Evolutionary conservation across 2,797 vertebrate genomes (phyloP), one percentile per base, ranked within the genome.

Genomic region (Lerista edwardsae): DNA sequence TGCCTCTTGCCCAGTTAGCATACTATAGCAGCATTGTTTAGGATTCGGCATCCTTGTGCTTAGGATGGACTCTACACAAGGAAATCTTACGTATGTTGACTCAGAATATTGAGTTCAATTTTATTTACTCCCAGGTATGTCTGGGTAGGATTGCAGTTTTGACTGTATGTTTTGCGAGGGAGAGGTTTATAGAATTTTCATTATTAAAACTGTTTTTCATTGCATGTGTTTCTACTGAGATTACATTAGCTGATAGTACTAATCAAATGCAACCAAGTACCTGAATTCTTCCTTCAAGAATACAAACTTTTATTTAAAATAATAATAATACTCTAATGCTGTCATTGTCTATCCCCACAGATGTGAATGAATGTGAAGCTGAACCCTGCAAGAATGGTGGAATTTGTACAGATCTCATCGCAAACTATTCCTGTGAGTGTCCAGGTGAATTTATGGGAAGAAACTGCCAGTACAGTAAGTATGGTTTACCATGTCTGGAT

Each of bases 371-470:
- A 96, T 99, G 98, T 82, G 98, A 99, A 95, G 95, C 96, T 17
- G 97, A 98, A 68, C 98, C 98, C 0, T 99, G 98, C 95, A 99
- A 97, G 96, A 99, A 99, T 72, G 97, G 98, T n/a, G 98, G 98
- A 64, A 97, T 99, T 91, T 99, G 98, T 93, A 99, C 98, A 68
- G 98, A 99, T 91, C 96, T 97, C 10, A 96, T 98, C 92, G 98
- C 98, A 88, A 99, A 99, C 94, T 99, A 99, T 92, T 99, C 98
- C 84, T 99, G 98, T 80, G 98, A 99, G 90, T 99, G 98, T 87
- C 98, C 98, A 1, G 98, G 98, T 1, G 98, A 99, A 96, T 99
- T 98, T 96, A 99, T 99, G 98, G 98, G 98, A 89, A 97, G 97
- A 91, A 98, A 99, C 82, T 99, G 98, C 92, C 98, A 99, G 90